These are phyloP conservation scores for Eulemur albifrons DNA, from an alignment of 2,797 vertebrate species.

Conservation along the genomic window DNA sequence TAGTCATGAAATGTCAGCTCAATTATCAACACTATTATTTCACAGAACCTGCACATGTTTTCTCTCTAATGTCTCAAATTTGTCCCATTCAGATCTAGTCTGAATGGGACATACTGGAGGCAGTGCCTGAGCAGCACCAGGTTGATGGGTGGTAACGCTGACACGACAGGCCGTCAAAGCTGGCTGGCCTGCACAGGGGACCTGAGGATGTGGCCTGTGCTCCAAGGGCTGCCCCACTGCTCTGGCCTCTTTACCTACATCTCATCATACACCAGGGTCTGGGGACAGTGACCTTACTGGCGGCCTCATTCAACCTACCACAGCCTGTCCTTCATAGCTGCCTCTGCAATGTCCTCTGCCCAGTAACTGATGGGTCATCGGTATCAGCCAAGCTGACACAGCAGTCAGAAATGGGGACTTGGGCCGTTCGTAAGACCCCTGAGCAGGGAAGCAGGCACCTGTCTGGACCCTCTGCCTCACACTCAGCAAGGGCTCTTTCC, in stretches of 20 bases:
- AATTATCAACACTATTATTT: not conserved
- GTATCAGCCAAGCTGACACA: not conserved
- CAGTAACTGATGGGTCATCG: not conserved
- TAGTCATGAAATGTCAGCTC: not conserved
- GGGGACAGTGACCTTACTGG: not conserved
- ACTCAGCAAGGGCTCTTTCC: not conserved
- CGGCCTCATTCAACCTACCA: no score
- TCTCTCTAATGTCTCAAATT: not conserved
- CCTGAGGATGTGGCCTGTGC: not conserved
- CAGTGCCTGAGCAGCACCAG: not conserved
- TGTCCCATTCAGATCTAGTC: not conserved
- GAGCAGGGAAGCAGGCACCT: not conserved
- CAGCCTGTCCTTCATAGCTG: not conserved
- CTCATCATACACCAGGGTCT: not conserved
- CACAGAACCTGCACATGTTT: not conserved
- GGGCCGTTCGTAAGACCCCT: not conserved
- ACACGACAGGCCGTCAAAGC: not conserved
- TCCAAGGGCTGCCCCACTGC: not conserved
- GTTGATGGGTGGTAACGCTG: not conserved
- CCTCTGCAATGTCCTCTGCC: not conserved
- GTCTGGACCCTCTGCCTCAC: not conserved
- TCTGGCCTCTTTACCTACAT: not conserved
- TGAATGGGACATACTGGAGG: not conserved
- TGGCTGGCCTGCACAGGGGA: not conserved
- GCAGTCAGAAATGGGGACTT: not conserved